A percentile compares a stretch with the other conserved stretches of the same genome.
These are phyloP conservation scores for Anthonomus grandis DNA, from an alignment of 1,140 invertebrate species.

Conservation along the genomic window DNA sequence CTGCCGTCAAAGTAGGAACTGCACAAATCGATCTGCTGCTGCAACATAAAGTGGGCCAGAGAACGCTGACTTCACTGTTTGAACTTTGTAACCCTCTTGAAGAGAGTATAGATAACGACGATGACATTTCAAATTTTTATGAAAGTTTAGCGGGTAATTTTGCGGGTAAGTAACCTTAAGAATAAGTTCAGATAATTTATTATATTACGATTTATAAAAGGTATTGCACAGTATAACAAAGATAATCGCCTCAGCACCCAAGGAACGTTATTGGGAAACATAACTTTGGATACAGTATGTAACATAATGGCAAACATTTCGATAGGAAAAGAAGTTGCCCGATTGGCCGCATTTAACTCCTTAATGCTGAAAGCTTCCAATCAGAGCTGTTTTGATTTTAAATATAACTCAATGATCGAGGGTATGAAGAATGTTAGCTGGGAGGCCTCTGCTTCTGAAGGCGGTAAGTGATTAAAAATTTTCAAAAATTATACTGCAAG, in stretches of 20 bases:
- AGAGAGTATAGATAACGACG: conserved; percentile 55
- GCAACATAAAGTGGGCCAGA: conserved; percentile 57
- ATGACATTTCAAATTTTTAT: conserved; percentile 79
- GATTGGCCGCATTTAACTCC: conserved; percentile 70
- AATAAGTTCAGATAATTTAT: neutral
- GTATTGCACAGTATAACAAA: conserved; percentile 91
- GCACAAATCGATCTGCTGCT: conserved; percentile 63
- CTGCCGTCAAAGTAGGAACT: conserved; percentile 61
- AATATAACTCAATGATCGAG: conserved; percentile 75
- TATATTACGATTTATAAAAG: conserved; percentile 41
- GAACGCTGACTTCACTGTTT: conserved; percentile 64
- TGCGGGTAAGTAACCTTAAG: conserved; percentile 46
- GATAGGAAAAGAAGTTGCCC: conserved; percentile 59
- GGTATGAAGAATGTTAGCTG: conserved; percentile 69
- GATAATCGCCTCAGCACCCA: conserved; percentile 74
- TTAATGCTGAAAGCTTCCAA: conserved; percentile 65
- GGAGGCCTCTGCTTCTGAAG: conserved; percentile 59
- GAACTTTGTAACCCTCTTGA: conserved; percentile 75
- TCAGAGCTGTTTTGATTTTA: conserved; percentile 81
- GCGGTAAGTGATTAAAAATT: too few relatives aligned
- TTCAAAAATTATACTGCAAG: too few relatives aligned
- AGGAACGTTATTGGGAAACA: conserved; percentile 58
- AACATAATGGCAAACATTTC: conserved; percentile 66
- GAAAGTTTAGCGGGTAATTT: conserved; percentile 79
- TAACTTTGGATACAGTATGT: conserved; percentile 79